These are phyloP conservation scores for Marcusenius ussheri DNA, from an alignment of 2,113 vertebrate species.

Conservation along the genomic window DNA sequence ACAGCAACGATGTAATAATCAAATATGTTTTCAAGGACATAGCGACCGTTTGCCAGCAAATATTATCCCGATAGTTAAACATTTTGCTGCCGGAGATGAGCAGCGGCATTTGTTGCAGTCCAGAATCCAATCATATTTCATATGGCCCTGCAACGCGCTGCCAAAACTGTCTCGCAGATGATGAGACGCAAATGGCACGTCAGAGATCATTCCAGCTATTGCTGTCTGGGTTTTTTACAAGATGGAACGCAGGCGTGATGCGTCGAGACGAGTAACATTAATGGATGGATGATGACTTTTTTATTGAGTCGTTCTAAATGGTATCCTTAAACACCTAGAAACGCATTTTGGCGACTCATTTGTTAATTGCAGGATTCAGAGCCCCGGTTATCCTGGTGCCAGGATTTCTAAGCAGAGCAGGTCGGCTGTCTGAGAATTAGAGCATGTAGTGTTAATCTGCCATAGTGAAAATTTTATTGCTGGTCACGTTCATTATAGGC, in stretches of 20 bases:
- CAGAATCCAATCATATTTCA: slow-evolving; percentile 35
- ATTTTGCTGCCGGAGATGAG: slow-evolving; percentile 50
- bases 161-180: slow-evolving; percentile 48
- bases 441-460: neutral
- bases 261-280: slow-evolving; percentile 53
- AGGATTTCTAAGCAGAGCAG: neutral
- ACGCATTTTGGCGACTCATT: slow-evolving; percentile 10
- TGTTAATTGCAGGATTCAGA: slow-evolving; percentile 8
- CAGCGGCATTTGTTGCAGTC: slow-evolving; percentile 36
- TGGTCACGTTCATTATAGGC: neutral
- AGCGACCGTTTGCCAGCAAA: slow-evolving; percentile 62
- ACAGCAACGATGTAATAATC: slow-evolving; percentile 66
- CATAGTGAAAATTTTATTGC: neutral
- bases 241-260: slow-evolving; percentile 48
- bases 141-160: slow-evolving; percentile 43
- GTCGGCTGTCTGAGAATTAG: neutral
- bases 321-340: slow-evolving; percentile 37
- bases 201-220: slow-evolving; percentile 48
- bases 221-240: slow-evolving; percentile 50
- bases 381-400: neutral
- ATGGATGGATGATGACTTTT: slow-evolving; percentile 58
- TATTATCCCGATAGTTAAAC: slow-evolving; percentile 64
- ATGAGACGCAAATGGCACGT: slow-evolving; percentile 53
- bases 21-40: slow-evolving; percentile 73
- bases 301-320: slow-evolving; percentile 56